These are phyloP conservation scores for Cataglyphis albicans DNA, from an alignment of 2,888 invertebrate species.

Conservation along the genomic window DNA sequence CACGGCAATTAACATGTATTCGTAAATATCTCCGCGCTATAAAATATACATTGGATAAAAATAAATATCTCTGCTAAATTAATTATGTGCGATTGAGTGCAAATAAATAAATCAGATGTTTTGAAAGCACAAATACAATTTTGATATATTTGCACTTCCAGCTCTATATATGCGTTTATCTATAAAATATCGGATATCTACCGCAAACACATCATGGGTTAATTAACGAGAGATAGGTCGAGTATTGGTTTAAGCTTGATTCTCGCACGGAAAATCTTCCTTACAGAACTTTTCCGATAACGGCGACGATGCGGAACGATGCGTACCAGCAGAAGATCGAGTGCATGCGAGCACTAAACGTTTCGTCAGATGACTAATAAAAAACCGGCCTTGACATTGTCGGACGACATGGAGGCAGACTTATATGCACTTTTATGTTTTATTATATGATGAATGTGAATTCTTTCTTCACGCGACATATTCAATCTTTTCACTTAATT, in stretches of 20 bases:
- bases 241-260: neutral
- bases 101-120: neutral
- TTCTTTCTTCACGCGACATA: neutral
- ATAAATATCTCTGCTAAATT: neutral
- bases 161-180: neutral
- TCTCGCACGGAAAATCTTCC: conserved; percentile 29
- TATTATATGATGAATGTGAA: neutral
- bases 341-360: conserved; percentile 38
- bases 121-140: neutral
- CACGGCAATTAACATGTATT: neutral
- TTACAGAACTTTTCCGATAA: conserved; percentile 36
- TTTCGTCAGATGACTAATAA: conserved; percentile 47
- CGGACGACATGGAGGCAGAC: neutral
- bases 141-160: conserved; percentile 10
- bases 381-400: conserved; percentile 43
- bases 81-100: neutral
- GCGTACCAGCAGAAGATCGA: conserved; percentile 45
- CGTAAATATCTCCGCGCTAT: conserved; percentile 2
- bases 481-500: neutral
- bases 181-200: neutral
- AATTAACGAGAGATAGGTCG: conserved; percentile 20
- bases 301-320: conserved; percentile 48
- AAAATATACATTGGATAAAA: neutral
- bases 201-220: neutral
- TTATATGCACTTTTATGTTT: conserved; percentile 13